A percentile compares a stretch with the other conserved stretches of the same genome.
phyloP scores from a whole-genome alignment of 2,888 invertebrate species.

The Drosophila pseudotakahashii region DNA sequence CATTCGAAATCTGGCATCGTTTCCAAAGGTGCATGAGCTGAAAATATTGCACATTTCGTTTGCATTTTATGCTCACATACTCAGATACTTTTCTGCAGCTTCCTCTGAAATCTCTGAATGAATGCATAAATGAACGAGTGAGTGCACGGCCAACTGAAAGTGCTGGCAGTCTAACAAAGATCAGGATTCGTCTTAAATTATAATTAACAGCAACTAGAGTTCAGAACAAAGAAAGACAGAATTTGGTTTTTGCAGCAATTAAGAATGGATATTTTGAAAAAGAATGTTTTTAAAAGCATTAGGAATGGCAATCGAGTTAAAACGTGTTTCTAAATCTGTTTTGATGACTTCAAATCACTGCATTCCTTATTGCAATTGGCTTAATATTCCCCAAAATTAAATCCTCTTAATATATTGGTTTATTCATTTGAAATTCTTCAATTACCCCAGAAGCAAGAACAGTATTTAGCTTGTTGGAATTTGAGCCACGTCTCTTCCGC shows the following conservation, averaged over 20 bases:
- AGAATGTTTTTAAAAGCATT: background rate
- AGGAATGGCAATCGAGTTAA: background rate
- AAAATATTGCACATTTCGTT: constrained; percentile 65
- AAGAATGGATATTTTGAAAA: background rate
- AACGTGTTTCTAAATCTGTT: background rate
- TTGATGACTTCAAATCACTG: background rate
- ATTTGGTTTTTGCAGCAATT: background rate
- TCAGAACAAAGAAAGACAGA: background rate
- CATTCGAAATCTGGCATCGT: constrained; percentile 47
- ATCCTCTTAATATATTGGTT: constrained; percentile 24
- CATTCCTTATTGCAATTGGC: background rate
- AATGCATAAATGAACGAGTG: constrained; percentile 60
- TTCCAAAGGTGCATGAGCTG: constrained; percentile 52
- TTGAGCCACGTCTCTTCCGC: constrained; percentile 35
- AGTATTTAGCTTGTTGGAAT: constrained; percentile 38
- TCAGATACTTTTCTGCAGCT: constrained; percentile 18
- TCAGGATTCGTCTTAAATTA: constrained; percentile 10
- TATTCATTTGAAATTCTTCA: constrained; percentile 42
- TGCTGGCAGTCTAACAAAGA: constrained; percentile 4
- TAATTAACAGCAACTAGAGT: constrained; percentile 11
- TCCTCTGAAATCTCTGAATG: constrained; percentile 51
- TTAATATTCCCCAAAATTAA: constrained; percentile 6
- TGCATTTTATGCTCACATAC: constrained; percentile 57
- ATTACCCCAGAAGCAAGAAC: constrained; percentile 44
- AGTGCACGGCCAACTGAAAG: constrained; percentile 44